Percentiles rank a stretch among this genome's conserved stretches.
Evolutionary conservation across 2,113 vertebrate genomes (phyloP).

Genomic region (Nothocercus julius): DNA sequence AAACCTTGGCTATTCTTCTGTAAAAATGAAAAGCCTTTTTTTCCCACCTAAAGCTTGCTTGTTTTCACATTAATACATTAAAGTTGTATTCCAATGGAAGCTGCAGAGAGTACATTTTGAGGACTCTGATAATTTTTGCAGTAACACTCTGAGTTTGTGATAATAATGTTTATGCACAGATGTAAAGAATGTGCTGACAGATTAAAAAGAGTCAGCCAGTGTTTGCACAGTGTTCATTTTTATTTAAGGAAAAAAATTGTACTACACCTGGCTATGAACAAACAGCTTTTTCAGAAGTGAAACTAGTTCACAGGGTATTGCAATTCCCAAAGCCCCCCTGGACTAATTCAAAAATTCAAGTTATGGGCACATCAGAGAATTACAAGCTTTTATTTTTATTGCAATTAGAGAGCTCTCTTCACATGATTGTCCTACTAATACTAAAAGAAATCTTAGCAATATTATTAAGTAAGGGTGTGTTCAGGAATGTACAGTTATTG

Average conservation of each 20-base stretch:
- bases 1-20: slow-evolving; percentile 29
- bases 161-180: slow-evolving; percentile 79
- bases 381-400: slow-evolving; percentile 52
- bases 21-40: slow-evolving; percentile 12
- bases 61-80: slow-evolving; percentile 30
- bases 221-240: slow-evolving; percentile 64
- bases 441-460: slow-evolving; percentile 21
- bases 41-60: slow-evolving; percentile 9
- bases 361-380: slow-evolving; percentile 42
- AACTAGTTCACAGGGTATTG: slow-evolving; percentile 46
- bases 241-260: slow-evolving; percentile 49
- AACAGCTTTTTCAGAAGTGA: slow-evolving; percentile 53
- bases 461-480: not conserved
- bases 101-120: slow-evolving; percentile 55
- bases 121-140: slow-evolving; percentile 72
- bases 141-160: slow-evolving; percentile 74
- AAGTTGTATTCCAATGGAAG: slow-evolving; percentile 61
- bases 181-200: slow-evolving; percentile 82
- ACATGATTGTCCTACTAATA: slow-evolving; percentile 32
- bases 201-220: slow-evolving; percentile 70
- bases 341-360: slow-evolving; percentile 61
- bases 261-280: slow-evolving; percentile 67
- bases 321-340: slow-evolving; percentile 7
- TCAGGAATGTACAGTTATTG: not conserved
- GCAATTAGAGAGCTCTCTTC: slow-evolving; percentile 49